phyloP scores from a whole-genome alignment of 2,888 invertebrate genomes.

The Siphlonurus alternatus region DNA sequence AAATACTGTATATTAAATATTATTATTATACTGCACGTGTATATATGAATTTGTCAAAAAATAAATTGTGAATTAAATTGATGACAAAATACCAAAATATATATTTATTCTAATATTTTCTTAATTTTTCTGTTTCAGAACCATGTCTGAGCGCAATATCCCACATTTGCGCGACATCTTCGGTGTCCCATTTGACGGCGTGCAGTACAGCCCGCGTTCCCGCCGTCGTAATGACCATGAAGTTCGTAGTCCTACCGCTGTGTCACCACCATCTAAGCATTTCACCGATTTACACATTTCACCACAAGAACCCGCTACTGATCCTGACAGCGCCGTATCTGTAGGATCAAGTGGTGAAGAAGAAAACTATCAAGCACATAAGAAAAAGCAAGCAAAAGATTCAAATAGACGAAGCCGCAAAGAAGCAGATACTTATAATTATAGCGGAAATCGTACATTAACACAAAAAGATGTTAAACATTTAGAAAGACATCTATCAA shows the following conservation, averaged over 20 bases:
- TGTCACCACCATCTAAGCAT: neutral
- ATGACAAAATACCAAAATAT: too few relatives aligned
- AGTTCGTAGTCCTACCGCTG: neutral
- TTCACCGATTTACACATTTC: neutral
- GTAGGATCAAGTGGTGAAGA: constrained; percentile 28
- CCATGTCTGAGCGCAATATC: constrained; percentile 42
- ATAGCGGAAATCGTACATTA: constrained; percentile 43
- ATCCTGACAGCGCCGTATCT: constrained; percentile 25
- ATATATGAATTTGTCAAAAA: too few relatives aligned
- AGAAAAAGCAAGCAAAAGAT: neutral
- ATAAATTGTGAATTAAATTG: too few relatives aligned
- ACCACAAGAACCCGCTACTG: neutral
- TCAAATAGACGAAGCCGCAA: constrained; percentile 19
- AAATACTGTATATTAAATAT: too few relatives aligned
- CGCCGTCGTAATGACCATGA: constrained; percentile 2
- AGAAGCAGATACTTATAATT: constrained; percentile 38
- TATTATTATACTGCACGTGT: too few relatives aligned
- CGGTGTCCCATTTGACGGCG: constrained; percentile 27
- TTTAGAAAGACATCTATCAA: constrained; percentile 62
- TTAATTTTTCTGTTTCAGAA: neutral
- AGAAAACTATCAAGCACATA: neutral
- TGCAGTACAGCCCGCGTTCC: neutral
- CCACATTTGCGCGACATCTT: constrained; percentile 61
- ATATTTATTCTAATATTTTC: too few relatives aligned
- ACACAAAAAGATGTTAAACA: constrained; percentile 45